A percentile compares a stretch with the other conserved stretches of the same genome.
Conservation (phyloP, 2,113 vertebrate genomes). For the Synchiropus splendidus region DNA sequence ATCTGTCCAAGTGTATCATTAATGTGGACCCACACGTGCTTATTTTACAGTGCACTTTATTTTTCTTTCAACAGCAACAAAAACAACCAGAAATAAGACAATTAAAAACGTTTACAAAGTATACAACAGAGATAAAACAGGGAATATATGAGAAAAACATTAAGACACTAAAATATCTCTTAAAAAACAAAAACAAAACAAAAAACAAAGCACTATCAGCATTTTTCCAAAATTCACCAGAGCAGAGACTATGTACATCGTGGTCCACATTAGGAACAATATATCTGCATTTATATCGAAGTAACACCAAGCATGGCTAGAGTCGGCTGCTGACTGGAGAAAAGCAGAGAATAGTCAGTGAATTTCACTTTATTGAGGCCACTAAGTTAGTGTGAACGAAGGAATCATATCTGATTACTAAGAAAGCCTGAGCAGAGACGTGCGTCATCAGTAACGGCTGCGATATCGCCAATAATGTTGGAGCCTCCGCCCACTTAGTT, state of each 20-base stretch:
- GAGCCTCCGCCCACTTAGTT: too few relatives aligned
- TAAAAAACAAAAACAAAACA: constrained; percentile 17
- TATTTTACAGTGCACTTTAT: constrained; percentile 35
- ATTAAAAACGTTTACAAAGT: constrained; percentile 5
- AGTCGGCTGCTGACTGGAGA: not conserved
- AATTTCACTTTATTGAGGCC: constrained; percentile 8
- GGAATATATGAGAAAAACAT: constrained; percentile 34
- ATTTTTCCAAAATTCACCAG: not conserved
- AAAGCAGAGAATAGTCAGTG: constrained; percentile 13
- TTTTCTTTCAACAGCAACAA: constrained; percentile 51
- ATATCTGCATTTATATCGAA: too few relatives aligned
- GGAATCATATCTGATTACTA: not conserved
- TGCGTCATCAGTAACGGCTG: too few relatives aligned
- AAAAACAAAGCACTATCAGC: constrained; percentile 44
- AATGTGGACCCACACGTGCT: too few relatives aligned
- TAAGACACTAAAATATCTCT: constrained; percentile 24
- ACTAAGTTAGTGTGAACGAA: constrained; percentile 2
- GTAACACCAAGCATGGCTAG: too few relatives aligned
- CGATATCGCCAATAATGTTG: too few relatives aligned
- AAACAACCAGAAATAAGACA: constrained; percentile 24
- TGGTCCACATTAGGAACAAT: too few relatives aligned
- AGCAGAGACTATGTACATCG: too few relatives aligned
- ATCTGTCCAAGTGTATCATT: too few relatives aligned
- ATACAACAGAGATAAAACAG: constrained; percentile 31
- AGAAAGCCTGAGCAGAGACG: too few relatives aligned